phyloP scores from a whole-genome alignment of 2,797 vertebrate genomes.

The Crocodylus rhombifer region DNA sequence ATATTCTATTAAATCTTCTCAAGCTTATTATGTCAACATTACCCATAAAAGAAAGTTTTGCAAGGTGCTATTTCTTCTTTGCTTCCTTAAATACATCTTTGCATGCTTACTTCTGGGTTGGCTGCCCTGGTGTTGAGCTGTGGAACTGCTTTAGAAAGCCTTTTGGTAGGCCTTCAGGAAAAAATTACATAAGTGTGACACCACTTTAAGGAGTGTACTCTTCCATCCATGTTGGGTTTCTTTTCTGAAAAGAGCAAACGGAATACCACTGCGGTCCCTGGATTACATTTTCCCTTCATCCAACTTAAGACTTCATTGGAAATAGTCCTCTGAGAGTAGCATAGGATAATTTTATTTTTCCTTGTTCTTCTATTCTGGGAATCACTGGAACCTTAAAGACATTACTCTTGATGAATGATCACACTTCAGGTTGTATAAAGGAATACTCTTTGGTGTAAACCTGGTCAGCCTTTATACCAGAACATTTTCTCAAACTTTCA shows the following conservation, averaged over 20 bases:
- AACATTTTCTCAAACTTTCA: neutral
- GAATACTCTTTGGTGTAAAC: neutral
- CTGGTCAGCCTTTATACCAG: neutral
- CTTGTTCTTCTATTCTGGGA: neutral
- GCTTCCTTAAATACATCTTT: neutral
- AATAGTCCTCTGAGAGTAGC: neutral
- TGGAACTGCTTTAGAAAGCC: neutral
- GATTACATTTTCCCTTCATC: neutral
- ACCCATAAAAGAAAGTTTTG: neutral
- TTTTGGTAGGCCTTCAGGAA: neutral
- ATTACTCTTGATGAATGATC: neutral
- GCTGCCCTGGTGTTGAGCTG: neutral
- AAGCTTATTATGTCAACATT: neutral
- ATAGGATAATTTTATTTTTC: neutral
- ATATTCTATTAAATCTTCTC: neutral
- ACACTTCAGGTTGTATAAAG: rapidly evolving
- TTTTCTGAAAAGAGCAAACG: neutral
- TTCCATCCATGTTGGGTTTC: rapidly evolving
- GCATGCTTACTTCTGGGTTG: neutral
- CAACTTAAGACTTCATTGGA: neutral
- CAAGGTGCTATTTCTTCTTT: neutral
- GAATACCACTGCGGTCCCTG: neutral
- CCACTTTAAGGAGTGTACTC: neutral
- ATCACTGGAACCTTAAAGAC: neutral
- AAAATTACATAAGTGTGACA: neutral